Base-by-base conservation (phyloP, 2,113 vertebrate species). In the Lophura nycthemera region DNA sequence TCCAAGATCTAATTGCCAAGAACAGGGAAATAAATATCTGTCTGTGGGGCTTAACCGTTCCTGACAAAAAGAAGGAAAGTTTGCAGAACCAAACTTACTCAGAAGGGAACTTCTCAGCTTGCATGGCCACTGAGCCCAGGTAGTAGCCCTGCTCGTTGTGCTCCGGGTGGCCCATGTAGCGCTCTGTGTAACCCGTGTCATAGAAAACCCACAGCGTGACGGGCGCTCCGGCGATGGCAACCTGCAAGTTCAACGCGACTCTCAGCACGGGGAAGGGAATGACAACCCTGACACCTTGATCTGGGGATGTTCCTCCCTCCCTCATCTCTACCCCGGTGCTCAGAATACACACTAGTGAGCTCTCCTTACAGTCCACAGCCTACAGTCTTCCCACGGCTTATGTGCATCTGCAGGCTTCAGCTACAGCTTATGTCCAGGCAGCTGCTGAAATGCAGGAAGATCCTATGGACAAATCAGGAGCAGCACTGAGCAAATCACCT, bases 171-270 rank as follows among this genome's bases (percentile, higher is more conserved):
- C 98, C 98, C 98, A 98, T 98, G 65, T 98, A 98, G 30, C 98
- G 98, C 83, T 98, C 98, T 0, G 98, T 98, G 94, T 98, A 98
- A 2, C 98, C 98, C 15, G 98, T 98, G 88, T 98, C 98, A 13
- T 98, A 98, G 95, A 98, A 98, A 59, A 98, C 97, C 98, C 98
- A 98, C 82, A 98, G 96, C 1, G 98, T 98, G 71, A 98, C 98
- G 0, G 98, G 98, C 7, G 98, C 98, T 67, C 98, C 98, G 0
- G 98, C 98, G 75, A 98, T 91, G 15, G 98, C 98, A 38, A 98
- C 98, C 98, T 98, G 95, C n/a, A 78, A 89, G 34, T 24, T 77
- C 86, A 93, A 95, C 42, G 90, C 3, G 18, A 43, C 43, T 64
- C 19, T 81, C 47, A 82, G 65, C 78, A 73, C 0, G 0, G 18